Base-by-base conservation (phyloP, 2,797 vertebrate species). In the Falco columbarius region DNA sequence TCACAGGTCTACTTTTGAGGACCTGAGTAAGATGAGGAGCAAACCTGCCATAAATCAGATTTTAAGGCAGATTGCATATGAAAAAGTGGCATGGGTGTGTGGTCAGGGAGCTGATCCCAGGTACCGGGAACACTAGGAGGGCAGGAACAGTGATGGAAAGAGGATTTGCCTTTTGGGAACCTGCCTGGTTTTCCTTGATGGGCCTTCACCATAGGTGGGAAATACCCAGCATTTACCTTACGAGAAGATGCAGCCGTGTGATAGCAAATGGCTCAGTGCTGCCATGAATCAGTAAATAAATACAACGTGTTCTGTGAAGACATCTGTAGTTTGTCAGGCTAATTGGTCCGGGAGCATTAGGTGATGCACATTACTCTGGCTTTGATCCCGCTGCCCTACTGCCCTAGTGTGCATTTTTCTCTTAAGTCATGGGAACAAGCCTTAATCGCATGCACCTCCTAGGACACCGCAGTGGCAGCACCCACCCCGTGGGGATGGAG, bases 201-300 rank as follows among this genome's bases (percentile, higher is more conserved):
- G 58, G 29, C 82, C 75, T 89, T 79, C 49, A 30, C 40, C 1
- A 0, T 23, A 86, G 54, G 58, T 54, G 49, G 68, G 82, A 94
- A 76, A 83, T 14, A 67, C 42, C 42, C 58, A 55, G 32, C 22
- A 7, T 52, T 83, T 88, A 81, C 88, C 82, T 71, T 49, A 86
- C 65, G 46, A 17, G 87, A 73, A 90, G 75, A 91, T 55, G 75
- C 14, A 9, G 66, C 84, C 9, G 1, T 49, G 67, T 63, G 81
- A 87, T 14, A 80, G 80, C 72, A 86, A 83, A 82, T 76, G 75
- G 59, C 73, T 84, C 75, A 63, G 70, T 3, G 0, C 51, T 83
- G 87, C 87, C 38, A 68, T 21, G 80, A 91, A n/a, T 84, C 85
- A 59, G 91, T 93, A 95, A 94, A 97, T 96, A 96, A 95, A 96